Conservation (phyloP, 2,113 vertebrate genomes). For the Osmerus mordax region DNA sequence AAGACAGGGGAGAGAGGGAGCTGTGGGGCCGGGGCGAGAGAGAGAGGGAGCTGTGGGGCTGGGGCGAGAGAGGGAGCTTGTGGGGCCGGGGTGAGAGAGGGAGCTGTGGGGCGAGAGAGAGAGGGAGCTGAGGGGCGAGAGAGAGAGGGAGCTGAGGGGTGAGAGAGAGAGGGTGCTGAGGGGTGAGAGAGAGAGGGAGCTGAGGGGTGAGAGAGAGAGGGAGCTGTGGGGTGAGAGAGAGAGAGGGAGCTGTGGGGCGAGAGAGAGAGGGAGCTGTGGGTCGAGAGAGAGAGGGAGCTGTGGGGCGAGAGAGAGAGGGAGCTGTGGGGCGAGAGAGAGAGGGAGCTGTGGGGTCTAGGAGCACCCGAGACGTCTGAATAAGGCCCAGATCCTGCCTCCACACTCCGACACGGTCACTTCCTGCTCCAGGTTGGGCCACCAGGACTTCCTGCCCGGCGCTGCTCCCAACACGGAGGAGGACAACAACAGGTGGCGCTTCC, state of each 20-base stretch:
- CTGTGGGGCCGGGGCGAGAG: background rate
- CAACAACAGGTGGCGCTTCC: constrained; percentile 64
- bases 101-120: background rate
- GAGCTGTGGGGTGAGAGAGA: constrained; percentile 46
- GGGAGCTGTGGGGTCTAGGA: background rate
- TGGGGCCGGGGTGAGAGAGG: too few relatives aligned
- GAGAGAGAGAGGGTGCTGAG: constrained; percentile 14
- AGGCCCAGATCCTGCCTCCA: constrained; percentile 67
- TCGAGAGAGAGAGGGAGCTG: constrained; percentile 13
- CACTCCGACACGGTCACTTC: constrained; percentile 65
- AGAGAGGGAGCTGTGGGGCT: background rate
- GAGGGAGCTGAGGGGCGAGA: constrained; percentile 40
- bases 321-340: too few relatives aligned
- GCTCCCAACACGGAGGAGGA: constrained; percentile 31
- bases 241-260: constrained; percentile 44
- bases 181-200: background rate
- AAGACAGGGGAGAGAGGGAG: constrained; percentile 15
- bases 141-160: constrained; percentile 35
- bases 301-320: background rate
- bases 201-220: constrained; percentile 15
- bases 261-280: constrained; percentile 40
- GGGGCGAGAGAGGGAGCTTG: background rate
- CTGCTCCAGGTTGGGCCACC: constrained; percentile 63
- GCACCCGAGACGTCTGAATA: constrained; percentile 67
- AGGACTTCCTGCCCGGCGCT: constrained; percentile 61